Percentiles rank a stretch among this genome's conserved stretches.
Conservation (phyloP, 2,113 vertebrate species). For the Oryzias celebensis region DNA sequence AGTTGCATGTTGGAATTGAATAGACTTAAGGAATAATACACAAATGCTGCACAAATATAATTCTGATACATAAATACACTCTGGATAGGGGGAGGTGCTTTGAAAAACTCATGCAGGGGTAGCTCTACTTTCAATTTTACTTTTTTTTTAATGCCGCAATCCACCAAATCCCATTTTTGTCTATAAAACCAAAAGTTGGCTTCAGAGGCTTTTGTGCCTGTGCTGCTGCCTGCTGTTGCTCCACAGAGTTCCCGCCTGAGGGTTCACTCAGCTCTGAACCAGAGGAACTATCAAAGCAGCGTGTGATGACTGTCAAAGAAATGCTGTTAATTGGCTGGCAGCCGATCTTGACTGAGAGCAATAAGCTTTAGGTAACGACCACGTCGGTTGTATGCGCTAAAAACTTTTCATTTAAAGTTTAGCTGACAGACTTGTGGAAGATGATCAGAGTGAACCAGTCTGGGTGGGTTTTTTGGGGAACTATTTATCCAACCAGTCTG, state of each 20-base stretch:
- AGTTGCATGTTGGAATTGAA: no score
- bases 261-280: slow-evolving; percentile 10
- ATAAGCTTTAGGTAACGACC: slow-evolving; percentile 4
- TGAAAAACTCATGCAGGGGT: not conserved
- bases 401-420: not conserved
- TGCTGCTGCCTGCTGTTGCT: not conserved
- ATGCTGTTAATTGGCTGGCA: slow-evolving; percentile 47
- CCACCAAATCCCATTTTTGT: not conserved
- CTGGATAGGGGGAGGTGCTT: not conserved
- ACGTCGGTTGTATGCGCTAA: not conserved
- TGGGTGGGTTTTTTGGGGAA: no score
- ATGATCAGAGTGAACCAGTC: not conserved
- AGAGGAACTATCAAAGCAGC: slow-evolving; percentile 29
- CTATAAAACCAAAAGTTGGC: slow-evolving; percentile 8
- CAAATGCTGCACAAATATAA: no score
- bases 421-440: not conserved
- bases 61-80: no score
- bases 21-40: no score
- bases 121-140: no score
- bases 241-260: slow-evolving; percentile 2
- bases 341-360: slow-evolving; percentile 27
- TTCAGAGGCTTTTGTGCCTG: not conserved
- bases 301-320: slow-evolving; percentile 44
- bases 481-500: no score
- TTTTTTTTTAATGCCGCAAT: no score